A percentile compares a stretch with the other conserved stretches of the same genome.
phyloP scores from a whole-genome alignment of 2,113 vertebrate species.

The Tychaedon coryphoeus region DNA sequence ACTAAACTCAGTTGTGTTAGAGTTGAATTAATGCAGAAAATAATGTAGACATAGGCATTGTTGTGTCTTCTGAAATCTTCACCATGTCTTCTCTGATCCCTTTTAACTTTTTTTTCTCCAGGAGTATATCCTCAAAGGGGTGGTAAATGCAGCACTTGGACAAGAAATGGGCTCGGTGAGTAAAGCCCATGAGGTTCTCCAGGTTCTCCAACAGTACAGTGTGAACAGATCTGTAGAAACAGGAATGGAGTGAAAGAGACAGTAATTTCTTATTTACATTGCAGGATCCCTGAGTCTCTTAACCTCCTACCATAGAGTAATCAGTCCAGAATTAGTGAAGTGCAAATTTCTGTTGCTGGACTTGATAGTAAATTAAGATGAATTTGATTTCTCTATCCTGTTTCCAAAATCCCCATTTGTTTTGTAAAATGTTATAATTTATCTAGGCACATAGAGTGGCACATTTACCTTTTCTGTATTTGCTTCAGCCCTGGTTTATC shows the following conservation, averaged over 20 bases:
- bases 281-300: not conserved
- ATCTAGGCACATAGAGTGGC: not conserved
- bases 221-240: not conserved
- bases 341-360: not conserved
- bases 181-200: conserved; percentile 12
- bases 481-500: not conserved
- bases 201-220: not conserved
- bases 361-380: not conserved
- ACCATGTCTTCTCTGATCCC: not conserved
- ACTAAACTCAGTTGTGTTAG: not conserved
- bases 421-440: not conserved
- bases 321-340: not conserved
- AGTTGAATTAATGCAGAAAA: not conserved
- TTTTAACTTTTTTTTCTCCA: conserved; percentile 33
- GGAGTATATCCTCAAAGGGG: conserved; percentile 97
- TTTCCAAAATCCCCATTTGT: not conserved
- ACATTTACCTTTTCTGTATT: not conserved
- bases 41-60: not conserved
- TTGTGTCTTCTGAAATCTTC: not conserved
- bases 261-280: not conserved
- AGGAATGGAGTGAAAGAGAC: not conserved
- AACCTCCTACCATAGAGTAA: not conserved
- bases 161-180: conserved; percentile 93
- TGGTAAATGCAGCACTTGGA: conserved; percentile 93
- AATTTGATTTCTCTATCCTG: not conserved